Conservation (phyloP, 2,113 vertebrate genomes). For the Prietella phreatophila region DNA sequence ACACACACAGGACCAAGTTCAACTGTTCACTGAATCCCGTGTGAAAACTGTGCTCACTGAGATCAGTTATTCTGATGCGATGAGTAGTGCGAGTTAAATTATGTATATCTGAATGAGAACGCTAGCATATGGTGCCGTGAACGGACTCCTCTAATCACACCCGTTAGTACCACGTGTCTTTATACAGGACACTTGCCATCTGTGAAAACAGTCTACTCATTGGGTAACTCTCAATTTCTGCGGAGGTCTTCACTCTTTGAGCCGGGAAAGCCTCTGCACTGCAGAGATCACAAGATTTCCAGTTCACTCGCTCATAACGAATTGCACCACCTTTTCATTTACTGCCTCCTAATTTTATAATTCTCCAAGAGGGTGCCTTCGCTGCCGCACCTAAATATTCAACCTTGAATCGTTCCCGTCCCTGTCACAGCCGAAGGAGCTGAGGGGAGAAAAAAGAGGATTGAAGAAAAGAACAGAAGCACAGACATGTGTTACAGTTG, state of each 20-base stretch:
- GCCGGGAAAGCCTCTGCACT: constrained; percentile 9
- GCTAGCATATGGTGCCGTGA: neutral
- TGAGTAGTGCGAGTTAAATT: neutral
- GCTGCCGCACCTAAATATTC: constrained; percentile 61
- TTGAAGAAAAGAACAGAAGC: constrained; percentile 52
- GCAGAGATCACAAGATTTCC: constrained; percentile 50
- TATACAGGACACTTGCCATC: neutral
- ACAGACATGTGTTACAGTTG: constrained; percentile 64
- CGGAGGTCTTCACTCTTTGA: neutral
- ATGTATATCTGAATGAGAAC: neutral
- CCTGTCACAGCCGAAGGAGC: constrained; percentile 3
- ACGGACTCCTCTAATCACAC: neutral
- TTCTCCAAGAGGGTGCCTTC: constrained; percentile 45
- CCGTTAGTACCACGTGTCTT: constrained; percentile 1
- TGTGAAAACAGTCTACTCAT: constrained; percentile 36
- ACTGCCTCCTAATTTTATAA: constrained; percentile 61
- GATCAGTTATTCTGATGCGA: neutral
- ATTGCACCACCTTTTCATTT: constrained; percentile 67
- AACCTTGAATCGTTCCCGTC: constrained; percentile 70
- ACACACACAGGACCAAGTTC: neutral
- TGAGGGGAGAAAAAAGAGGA: neutral
- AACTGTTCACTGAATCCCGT: neutral
- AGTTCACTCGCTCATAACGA: constrained; percentile 53
- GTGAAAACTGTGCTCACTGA: neutral
- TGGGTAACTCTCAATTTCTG: constrained; percentile 13